Conservation (phyloP, 1,140 invertebrate species). For the Conopomorpha cramerella region DNA sequence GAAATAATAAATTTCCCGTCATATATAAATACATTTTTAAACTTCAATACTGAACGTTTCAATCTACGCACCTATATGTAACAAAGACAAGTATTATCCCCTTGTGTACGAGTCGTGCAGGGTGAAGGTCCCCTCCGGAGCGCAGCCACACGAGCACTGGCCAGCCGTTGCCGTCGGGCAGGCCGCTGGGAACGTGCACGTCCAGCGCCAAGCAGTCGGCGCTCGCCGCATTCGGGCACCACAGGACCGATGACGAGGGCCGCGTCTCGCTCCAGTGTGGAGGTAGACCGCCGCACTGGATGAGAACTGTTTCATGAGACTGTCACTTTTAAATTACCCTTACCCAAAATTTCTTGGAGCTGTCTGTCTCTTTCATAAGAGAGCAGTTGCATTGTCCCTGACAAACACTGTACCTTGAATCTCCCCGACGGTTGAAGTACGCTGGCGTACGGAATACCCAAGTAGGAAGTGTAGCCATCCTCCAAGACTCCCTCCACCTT, state of each 20-base stretch:
- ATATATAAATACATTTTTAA: neutral
- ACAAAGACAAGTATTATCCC: conserved; percentile 69
- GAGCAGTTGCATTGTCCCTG: neutral
- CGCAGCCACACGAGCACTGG: conserved; percentile 69
- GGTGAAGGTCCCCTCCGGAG: conserved; percentile 58
- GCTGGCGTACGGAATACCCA: conserved; percentile 32
- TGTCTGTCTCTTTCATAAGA: neutral
- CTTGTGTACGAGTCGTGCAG: conserved; percentile 64
- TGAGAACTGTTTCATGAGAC: conserved; percentile 1
- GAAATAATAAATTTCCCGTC: conserved; percentile 8
- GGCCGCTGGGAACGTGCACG: conserved; percentile 22
- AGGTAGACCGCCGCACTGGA: conserved; percentile 27
- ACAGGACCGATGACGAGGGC: conserved; percentile 17
- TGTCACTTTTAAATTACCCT: neutral
- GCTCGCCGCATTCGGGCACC: conserved; percentile 12
- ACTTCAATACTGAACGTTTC: neutral
- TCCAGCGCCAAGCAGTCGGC: conserved; percentile 38
- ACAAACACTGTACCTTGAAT: conserved; percentile 26
- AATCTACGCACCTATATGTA: conserved; percentile 60
- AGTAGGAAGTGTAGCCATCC: conserved; percentile 25
- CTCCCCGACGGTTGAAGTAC: conserved; percentile 12
- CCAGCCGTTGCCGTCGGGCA: conserved; percentile 9
- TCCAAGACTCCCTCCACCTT: conserved; percentile 15
- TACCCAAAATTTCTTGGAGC: too few species aligned
- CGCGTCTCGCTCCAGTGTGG: conserved; percentile 26